These are phyloP conservation scores for Ochotona curzoniae DNA, from an alignment of 2,113 vertebrate genomes.

Conservation along the genomic window DNA sequence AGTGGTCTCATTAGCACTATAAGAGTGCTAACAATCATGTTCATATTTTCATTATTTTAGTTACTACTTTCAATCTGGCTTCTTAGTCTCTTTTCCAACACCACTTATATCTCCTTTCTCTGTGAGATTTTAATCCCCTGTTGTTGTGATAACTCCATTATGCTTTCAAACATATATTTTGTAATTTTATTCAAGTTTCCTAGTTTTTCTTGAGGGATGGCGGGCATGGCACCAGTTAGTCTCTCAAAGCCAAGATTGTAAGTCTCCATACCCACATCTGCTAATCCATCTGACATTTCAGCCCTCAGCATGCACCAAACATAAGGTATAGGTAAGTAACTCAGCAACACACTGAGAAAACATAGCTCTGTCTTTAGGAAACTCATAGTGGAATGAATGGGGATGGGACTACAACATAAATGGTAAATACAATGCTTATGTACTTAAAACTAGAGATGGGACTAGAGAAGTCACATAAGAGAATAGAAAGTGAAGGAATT, in stretches of 20 bases:
- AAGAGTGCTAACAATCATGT: neutral
- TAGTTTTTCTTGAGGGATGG: conserved; percentile 14
- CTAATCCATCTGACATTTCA: neutral
- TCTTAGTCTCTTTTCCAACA: neutral
- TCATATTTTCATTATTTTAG: conserved; percentile 19
- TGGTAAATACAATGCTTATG: conserved; percentile 30
- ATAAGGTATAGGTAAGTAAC: conserved; percentile 21
- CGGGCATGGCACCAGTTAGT: conserved; percentile 6
- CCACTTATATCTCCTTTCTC: neutral
- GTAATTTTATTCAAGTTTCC: conserved; percentile 34
- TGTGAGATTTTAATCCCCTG: neutral
- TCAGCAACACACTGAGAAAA: conserved; percentile 28
- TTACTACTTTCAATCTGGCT: conserved; percentile 41
- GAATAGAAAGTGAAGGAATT: conserved; percentile 37
- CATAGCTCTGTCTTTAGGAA: neutral
- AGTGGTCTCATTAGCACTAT: neutral
- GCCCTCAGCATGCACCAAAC: neutral
- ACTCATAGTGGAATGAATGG: conserved; percentile 30
- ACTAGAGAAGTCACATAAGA: neutral
- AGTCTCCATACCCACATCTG: conserved; percentile 3
- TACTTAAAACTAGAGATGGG: conserved; percentile 37
- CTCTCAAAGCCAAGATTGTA: conserved; percentile 33
- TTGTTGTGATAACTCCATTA: conserved; percentile 25
- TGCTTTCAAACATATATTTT: conserved; percentile 21
- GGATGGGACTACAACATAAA: neutral